These are phyloP conservation scores for Micrasema longulum DNA, from an alignment of 1,140 invertebrate species.

Conservation along the genomic window DNA sequence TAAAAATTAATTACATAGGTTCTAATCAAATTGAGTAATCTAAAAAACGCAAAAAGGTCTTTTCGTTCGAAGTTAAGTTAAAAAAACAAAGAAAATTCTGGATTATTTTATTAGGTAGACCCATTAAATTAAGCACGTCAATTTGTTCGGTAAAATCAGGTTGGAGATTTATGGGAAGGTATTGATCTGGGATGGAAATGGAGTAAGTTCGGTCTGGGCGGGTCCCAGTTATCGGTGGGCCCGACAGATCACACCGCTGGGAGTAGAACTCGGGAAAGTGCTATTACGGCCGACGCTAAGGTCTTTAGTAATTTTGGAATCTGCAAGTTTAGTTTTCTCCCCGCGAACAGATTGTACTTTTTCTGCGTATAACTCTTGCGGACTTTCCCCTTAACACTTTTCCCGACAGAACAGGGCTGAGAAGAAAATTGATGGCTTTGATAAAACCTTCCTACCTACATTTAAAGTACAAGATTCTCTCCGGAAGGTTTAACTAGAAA, in stretches of 20 bases:
- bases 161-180: constrained; percentile 32
- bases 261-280: constrained; percentile 53
- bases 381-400: constrained; percentile 17
- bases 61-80: too few species aligned
- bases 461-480: too few species aligned
- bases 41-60: too few species aligned
- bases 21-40: too few species aligned
- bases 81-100: too few species aligned
- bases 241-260: constrained; percentile 54
- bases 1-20: too few species aligned
- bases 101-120: too few species aligned
- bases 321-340: constrained; percentile 50
- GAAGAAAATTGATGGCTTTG: constrained; percentile 17
- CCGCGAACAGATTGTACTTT: constrained; percentile 37
- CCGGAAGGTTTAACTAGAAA: too few species aligned
- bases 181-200: constrained; percentile 22
- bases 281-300: constrained; percentile 49
- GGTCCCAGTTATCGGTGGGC: constrained; percentile 28
- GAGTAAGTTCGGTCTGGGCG: constrained; percentile 23
- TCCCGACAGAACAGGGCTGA: constrained; percentile 10
- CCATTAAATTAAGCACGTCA: background rate
- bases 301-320: constrained; percentile 55
- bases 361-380: constrained; percentile 30
- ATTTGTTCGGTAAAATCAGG: constrained; percentile 2
- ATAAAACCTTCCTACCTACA: background rate